These are phyloP conservation scores for Caenorhabditis angaria DNA, from an alignment of 2,888 invertebrate genomes.

Conservation along the genomic window DNA sequence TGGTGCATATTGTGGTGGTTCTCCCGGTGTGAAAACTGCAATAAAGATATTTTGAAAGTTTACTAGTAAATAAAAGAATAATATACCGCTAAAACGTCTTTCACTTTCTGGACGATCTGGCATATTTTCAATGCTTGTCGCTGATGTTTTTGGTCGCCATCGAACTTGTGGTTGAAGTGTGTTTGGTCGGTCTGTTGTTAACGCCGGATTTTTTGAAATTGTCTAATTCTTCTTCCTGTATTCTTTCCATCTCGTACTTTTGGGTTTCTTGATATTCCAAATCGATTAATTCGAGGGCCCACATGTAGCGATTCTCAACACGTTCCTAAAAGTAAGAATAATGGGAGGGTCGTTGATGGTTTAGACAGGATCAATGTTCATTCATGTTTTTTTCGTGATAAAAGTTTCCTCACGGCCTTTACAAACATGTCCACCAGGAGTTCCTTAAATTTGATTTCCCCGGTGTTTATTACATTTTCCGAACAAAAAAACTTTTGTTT, in stretches of 20 bases:
- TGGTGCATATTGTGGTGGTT: constrained; percentile 38
- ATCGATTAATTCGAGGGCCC: constrained; percentile 65
- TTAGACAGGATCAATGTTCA: too few relatives aligned
- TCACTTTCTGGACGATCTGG: constrained; percentile 43
- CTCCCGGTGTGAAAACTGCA: constrained; percentile 44
- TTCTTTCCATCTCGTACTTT: constrained; percentile 28
- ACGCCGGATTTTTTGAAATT: constrained; percentile 3
- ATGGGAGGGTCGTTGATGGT: too few relatives aligned
- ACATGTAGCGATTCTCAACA: constrained; percentile 66
- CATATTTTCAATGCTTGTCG: constrained; percentile 22
- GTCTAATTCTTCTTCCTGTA: constrained; percentile 10
- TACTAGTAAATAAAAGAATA: not conserved
- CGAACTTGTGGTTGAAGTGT: constrained; percentile 22
- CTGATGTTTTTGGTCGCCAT: constrained; percentile 27
- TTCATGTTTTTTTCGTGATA: too few relatives aligned
- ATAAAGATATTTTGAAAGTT: not conserved
- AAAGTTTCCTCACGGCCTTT: too few relatives aligned
- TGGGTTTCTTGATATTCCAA: constrained; percentile 51
- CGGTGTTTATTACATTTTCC: too few relatives aligned
- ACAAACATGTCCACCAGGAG: too few relatives aligned
- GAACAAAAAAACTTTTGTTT: not conserved
- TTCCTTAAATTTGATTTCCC: too few relatives aligned
- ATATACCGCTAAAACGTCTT: constrained; percentile 36
- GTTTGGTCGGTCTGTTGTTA: not conserved
- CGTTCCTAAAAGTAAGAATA: constrained; percentile 29